These are phyloP conservation scores for Pithys albifrons DNA, from an alignment of 2,113 vertebrate genomes.

Conservation along the genomic window DNA sequence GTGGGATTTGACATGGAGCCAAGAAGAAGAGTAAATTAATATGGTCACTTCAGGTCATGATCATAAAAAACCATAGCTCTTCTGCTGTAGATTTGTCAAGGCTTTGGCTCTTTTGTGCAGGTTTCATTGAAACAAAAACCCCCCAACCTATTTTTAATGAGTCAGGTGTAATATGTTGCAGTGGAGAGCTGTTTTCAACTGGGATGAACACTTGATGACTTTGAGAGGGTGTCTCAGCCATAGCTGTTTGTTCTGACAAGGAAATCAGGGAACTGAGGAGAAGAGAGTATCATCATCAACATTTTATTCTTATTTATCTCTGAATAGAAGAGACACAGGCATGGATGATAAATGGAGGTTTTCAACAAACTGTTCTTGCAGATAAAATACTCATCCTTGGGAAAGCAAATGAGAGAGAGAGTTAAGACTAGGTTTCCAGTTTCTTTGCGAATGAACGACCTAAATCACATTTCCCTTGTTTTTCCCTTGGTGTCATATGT, in stretches of 20 bases:
- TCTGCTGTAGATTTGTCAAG: background rate
- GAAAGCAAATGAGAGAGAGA: background rate
- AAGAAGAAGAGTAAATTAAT: background rate
- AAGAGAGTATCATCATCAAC: background rate
- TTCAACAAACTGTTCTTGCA: background rate
- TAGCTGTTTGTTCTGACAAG: background rate
- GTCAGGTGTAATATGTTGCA: background rate
- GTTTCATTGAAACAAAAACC: background rate
- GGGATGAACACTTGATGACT: background rate
- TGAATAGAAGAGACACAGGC: background rate
- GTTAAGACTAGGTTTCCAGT: background rate
- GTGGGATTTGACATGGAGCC: background rate
- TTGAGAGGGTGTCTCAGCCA: background rate
- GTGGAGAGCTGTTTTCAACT: background rate
- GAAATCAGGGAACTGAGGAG: background rate
- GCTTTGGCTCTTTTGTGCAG: constrained; percentile 4
- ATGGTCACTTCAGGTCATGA: constrained; percentile 19
- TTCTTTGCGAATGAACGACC: background rate
- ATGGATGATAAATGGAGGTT: background rate
- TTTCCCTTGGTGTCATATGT: background rate
- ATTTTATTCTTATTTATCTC: background rate
- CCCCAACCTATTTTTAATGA: background rate
- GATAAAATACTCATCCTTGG: background rate
- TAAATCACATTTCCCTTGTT: background rate
- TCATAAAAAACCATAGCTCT: constrained; percentile 5